Conservation (phyloP, 2,797 vertebrate species). For the Megalops cyprinoides region DNA sequence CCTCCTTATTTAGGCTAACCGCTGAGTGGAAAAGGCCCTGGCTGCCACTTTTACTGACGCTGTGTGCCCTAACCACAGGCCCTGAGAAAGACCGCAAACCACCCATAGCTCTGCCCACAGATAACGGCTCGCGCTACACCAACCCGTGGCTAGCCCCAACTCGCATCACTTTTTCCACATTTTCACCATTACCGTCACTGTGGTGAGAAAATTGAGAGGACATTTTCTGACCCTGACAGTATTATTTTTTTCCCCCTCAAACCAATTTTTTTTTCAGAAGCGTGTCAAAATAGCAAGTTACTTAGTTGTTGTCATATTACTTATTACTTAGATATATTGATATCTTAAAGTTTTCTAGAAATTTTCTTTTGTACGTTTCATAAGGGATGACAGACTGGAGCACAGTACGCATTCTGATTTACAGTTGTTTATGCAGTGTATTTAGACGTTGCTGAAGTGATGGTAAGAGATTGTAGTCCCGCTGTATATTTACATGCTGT, state of each 20-base stretch:
- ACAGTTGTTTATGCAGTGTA: background rate
- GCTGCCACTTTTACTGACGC: background rate
- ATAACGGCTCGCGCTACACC: background rate
- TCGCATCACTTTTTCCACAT: slow-evolving; percentile 27
- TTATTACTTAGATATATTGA: background rate
- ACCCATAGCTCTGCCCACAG: background rate
- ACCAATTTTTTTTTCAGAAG: background rate
- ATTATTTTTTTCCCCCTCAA: background rate
- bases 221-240: background rate
- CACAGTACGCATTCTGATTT: background rate
- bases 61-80: background rate
- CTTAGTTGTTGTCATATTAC: too few species aligned
- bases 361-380: background rate
- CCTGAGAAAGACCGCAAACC: background rate
- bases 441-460: background rate
- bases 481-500: background rate
- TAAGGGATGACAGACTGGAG: background rate
- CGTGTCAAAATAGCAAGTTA: background rate
- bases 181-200: background rate
- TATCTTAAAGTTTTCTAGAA: background rate
- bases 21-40: background rate
- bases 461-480: slow-evolving; percentile 11
- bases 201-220: background rate
- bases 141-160: background rate
- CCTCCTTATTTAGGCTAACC: slow-evolving; percentile 3